phyloP scores from a whole-genome alignment of 1,140 invertebrate genomes.

The Brevipalpus yothersi region DNA sequence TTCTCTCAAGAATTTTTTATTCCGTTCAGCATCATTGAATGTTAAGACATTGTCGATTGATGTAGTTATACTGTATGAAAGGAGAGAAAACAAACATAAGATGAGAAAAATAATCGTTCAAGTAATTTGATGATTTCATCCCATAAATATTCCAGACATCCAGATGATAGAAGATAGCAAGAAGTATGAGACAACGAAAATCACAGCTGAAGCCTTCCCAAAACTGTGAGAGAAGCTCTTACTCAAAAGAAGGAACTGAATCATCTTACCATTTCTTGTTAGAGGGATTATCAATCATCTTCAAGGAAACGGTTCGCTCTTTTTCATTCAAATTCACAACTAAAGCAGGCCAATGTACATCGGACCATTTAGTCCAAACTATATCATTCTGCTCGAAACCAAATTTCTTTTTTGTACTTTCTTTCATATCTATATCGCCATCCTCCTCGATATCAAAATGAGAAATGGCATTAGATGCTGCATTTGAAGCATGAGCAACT shows the following conservation, averaged over 20 bases:
- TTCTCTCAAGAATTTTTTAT: constrained; percentile 4
- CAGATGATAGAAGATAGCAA: not conserved
- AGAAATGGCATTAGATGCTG: not conserved
- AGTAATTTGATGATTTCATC: not conserved
- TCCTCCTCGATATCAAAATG: not conserved
- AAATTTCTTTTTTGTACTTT: not conserved
- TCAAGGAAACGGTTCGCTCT: not conserved
- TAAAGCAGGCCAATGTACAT: constrained; percentile 7
- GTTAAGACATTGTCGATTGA: not conserved
- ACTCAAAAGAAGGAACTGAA: not conserved
- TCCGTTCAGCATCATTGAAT: constrained; percentile 4
- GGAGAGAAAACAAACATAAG: not conserved
- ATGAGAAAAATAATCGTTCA: not conserved
- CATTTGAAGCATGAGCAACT: not conserved
- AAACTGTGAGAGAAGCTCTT: not conserved
- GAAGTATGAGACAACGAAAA: not conserved
- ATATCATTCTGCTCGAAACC: constrained; percentile 5
- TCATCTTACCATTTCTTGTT: constrained; percentile 1
- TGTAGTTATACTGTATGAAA: not conserved
- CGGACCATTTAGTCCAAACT: constrained; percentile 6
- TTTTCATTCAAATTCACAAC: constrained; percentile 1
- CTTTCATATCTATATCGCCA: not conserved
- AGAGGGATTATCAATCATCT: constrained; percentile 2
- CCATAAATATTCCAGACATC: not conserved
- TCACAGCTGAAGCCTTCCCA: not conserved